Evolutionary conservation across 2,888 invertebrate genomes (phyloP).

Genomic region (Selenia dentaria): DNA sequence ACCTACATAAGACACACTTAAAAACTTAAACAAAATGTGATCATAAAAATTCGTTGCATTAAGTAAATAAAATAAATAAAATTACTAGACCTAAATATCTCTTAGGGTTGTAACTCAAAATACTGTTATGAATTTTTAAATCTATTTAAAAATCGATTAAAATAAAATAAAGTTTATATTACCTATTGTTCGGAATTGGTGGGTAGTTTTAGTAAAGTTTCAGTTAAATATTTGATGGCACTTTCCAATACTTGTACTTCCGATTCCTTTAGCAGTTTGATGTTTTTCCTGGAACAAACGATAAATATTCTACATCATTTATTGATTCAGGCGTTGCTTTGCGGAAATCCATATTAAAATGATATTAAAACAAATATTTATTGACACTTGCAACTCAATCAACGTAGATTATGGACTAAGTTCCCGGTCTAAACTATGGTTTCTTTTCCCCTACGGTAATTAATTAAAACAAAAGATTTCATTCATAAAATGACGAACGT

Average conservation of each 20-base stretch:
- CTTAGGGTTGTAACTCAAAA: conserved; percentile 34
- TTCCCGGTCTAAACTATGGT: no score
- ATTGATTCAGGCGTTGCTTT: no score
- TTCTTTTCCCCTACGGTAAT: no score
- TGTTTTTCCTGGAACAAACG: conserved; percentile 63
- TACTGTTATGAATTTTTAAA: conserved; percentile 57
- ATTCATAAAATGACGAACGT: no score
- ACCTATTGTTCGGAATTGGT: no score
- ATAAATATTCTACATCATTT: no score
- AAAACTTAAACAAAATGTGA: conserved; percentile 35
- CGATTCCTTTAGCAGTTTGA: conserved; percentile 69
- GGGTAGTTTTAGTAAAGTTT: conserved; percentile 55
- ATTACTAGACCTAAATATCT: conserved; percentile 21
- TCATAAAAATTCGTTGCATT: conserved; percentile 45
- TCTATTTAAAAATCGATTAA: no score
- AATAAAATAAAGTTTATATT: conserved; percentile 25
- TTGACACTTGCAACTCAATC: no score
- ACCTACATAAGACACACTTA: conserved; percentile 26
- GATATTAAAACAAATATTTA: no score
- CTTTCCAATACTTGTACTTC: conserved; percentile 74
- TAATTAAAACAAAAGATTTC: no score
- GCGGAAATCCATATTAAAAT: no score
- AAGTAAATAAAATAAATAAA: conserved; percentile 33
- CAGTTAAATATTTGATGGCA: conserved; percentile 68
- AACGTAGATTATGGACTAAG: no score